Evolutionary conservation across 2,113 vertebrate genomes (phyloP).

Genomic region (Protobothrops mucrosquamatus): DNA sequence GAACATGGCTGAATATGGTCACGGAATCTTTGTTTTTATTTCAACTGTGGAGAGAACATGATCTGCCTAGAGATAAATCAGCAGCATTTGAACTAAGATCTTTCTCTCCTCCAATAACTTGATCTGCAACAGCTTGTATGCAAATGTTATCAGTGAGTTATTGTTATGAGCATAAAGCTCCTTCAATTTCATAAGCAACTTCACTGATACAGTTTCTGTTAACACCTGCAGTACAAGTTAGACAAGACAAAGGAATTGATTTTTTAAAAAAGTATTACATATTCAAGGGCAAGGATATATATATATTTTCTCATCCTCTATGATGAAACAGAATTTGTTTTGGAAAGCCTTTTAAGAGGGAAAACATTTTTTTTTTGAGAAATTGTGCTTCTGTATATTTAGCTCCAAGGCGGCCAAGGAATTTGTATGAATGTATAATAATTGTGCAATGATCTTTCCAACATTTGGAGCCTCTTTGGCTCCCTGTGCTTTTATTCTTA

Average conservation of each 20-base stretch:
- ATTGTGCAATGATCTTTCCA: not conserved
- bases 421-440: not conserved
- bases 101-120: not conserved
- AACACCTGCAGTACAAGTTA: not conserved
- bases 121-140: not conserved
- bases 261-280: constrained; percentile 1
- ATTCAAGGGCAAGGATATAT: not conserved
- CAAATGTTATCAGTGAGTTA: not conserved
- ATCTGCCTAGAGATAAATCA: not conserved
- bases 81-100: not conserved
- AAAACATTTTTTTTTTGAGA: not conserved
- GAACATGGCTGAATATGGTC: not conserved
- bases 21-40: not conserved
- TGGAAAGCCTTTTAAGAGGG: not conserved
- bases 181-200: not conserved
- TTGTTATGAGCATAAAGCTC: not conserved
- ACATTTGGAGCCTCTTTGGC: not conserved
- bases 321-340: not conserved
- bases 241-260: constrained; percentile 11
- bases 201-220: not conserved
- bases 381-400: not conserved
- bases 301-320: not conserved
- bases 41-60: not conserved
- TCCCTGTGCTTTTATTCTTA: not conserved
- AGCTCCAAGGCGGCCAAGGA: not conserved